Percentiles rank a stretch among this genome's conserved stretches.
Conservation (phyloP, 2,888 invertebrate species). For the Mesodorylaimus sp. region DNA sequence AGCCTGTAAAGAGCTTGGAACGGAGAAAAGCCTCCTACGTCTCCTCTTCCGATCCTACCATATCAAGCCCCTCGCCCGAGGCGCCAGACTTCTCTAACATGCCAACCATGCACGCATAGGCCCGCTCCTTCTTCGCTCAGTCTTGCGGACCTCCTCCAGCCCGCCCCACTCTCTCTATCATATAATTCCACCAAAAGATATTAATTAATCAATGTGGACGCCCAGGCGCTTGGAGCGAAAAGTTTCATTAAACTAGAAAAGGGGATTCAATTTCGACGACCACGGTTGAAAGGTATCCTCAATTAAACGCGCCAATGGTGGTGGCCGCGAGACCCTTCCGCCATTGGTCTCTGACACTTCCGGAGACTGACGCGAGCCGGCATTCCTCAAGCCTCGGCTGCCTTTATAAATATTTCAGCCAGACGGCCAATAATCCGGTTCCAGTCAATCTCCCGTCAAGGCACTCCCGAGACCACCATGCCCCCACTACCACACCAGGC, state of each 20-base stretch:
- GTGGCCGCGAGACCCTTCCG: background rate
- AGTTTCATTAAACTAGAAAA: background rate
- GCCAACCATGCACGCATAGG: too few species aligned
- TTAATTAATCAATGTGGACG: background rate
- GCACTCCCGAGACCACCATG: too few species aligned
- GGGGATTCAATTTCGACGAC: background rate
- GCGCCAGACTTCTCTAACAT: background rate
- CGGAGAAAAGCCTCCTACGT: too few species aligned
- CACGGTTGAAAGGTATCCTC: background rate
- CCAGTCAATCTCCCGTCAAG: too few species aligned
- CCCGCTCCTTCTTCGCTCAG: too few species aligned
- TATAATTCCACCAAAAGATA: background rate
- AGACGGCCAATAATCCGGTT: too few species aligned
- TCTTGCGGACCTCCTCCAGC: too few species aligned
- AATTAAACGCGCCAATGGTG: background rate
- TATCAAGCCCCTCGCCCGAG: too few species aligned
- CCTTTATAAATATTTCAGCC: background rate
- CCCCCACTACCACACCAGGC: too few species aligned
- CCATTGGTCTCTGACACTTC: background rate
- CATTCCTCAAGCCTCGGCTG: too few species aligned
- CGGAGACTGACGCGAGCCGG: background rate
- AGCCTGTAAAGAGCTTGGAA: too few species aligned
- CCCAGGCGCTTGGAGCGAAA: background rate
- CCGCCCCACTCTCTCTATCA: background rate
- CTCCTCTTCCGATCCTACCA: too few species aligned